Percentiles rank a stretch among this genome's conserved stretches.
Evolutionary conservation across 1,140 invertebrate genomes (phyloP).

Genomic region (Onthophagus taurus): DNA sequence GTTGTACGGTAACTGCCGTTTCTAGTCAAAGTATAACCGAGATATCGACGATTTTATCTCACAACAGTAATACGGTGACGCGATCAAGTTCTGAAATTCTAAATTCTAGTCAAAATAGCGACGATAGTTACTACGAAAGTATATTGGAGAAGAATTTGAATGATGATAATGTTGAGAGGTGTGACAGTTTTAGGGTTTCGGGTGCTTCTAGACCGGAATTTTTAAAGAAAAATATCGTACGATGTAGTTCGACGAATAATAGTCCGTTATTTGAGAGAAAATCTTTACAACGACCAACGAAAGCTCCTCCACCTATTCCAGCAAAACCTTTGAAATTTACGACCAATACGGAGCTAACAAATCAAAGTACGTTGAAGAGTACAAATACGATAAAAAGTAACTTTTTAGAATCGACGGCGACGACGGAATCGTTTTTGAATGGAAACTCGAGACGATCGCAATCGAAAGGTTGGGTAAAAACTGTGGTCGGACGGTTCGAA

Average conservation of each 20-base stretch:
- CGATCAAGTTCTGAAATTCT: slow-evolving; percentile 1
- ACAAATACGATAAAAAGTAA: not conserved
- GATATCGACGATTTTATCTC: slow-evolving; percentile 1
- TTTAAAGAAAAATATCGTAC: not conserved
- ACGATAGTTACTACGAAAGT: slow-evolving; percentile 35
- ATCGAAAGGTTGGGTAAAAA: slow-evolving; percentile 34
- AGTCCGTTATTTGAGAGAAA: slow-evolving; percentile 8
- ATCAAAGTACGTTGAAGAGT: not conserved
- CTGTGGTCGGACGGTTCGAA: slow-evolving; percentile 35
- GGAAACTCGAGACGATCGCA: slow-evolving; percentile 3
- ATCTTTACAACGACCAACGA: slow-evolving; percentile 24
- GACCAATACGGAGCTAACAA: not conserved
- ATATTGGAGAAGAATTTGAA: slow-evolving; percentile 30
- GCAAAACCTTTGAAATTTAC: slow-evolving; percentile 26
- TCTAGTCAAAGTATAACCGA: slow-evolving; percentile 16
- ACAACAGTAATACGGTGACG: not conserved
- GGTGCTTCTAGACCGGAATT: too few relatives aligned
- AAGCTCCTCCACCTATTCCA: slow-evolving; percentile 35
- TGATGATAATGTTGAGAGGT: slow-evolving; percentile 20
- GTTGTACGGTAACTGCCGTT: slow-evolving; percentile 4
- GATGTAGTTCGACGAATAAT: slow-evolving; percentile 5
- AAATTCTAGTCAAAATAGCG: slow-evolving; percentile 29
- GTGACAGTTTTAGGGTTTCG: slow-evolving; percentile 28
- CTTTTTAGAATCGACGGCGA: slow-evolving; percentile 7
- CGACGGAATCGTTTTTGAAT: slow-evolving; percentile 10